Conservation (phyloP, 2,888 invertebrate species). For the Trichogramma dendrolimi region DNA sequence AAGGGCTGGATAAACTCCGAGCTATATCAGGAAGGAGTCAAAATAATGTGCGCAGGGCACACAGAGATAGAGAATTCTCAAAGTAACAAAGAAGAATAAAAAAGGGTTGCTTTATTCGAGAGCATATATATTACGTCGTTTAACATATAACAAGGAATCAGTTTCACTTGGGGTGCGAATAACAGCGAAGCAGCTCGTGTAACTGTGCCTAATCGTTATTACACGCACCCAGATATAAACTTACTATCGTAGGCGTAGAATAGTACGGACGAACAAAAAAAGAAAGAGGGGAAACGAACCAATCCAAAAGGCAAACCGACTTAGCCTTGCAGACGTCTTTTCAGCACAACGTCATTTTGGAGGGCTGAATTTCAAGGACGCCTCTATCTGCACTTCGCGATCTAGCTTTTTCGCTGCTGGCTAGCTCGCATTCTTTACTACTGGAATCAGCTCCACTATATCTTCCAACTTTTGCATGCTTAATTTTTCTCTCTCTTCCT, state of each 20-base stretch:
- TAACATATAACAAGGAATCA: slow-evolving; percentile 24
- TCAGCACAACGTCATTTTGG: too few relatives aligned
- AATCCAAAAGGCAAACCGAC: slow-evolving; percentile 19
- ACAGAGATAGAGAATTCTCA: neutral
- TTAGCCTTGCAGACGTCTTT: too few relatives aligned
- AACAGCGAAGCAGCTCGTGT: neutral
- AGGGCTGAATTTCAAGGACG: too few relatives aligned
- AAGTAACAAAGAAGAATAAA: neutral
- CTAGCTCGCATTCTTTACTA: too few relatives aligned
- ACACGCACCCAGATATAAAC: too few relatives aligned
- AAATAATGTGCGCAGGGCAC: neutral
- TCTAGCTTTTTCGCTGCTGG: too few relatives aligned
- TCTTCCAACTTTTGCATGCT: too few relatives aligned
- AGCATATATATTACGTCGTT: slow-evolving; percentile 23
- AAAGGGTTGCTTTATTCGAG: slow-evolving; percentile 6
- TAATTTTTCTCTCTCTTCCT: neutral
- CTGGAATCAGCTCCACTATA: too few relatives aligned
- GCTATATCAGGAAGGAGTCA: neutral
- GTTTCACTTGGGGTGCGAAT: neutral
- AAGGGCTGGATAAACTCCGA: slow-evolving; percentile 1
- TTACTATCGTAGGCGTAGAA: too few relatives aligned
- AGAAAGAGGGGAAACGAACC: neutral
- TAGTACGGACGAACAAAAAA: too few relatives aligned
- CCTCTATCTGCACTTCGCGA: too few relatives aligned
- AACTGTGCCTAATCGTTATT: neutral